A percentile compares a stretch with the other conserved stretches of the same genome.
phyloP scores from a whole-genome alignment of 2,888 invertebrate species.

The Dasysyrphus albostriatus region DNA sequence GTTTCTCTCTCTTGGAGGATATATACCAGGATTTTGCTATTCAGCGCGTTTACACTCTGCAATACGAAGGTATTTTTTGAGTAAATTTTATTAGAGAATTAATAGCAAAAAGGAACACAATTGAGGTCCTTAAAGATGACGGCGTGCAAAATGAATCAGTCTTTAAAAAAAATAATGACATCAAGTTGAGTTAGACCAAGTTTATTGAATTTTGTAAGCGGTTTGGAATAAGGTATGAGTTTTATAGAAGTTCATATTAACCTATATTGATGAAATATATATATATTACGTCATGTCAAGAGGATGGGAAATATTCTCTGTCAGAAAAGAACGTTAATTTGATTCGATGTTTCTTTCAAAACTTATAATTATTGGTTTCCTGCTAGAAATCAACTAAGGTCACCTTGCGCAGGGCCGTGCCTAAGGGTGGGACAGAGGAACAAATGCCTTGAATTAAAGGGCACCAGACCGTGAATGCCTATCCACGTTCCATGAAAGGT shows the following conservation, averaged over 20 bases:
- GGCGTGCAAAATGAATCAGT: constrained; percentile 19
- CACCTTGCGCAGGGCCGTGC: no score
- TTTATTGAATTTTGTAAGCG: constrained; percentile 30
- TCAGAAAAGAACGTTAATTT: no score
- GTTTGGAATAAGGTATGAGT: background rate
- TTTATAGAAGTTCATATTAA: background rate
- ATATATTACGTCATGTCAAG: no score
- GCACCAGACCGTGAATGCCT: no score
- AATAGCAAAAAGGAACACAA: constrained; percentile 14
- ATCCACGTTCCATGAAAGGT: no score
- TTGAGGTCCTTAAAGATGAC: constrained; percentile 38
- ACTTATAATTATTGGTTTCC: no score
- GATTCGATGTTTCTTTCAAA: no score
- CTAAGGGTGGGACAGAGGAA: no score
- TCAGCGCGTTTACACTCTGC: constrained; percentile 47
- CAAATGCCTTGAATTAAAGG: no score
- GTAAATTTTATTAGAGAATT: constrained; percentile 52
- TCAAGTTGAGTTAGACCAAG: constrained; percentile 14
- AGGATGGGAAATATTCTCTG: no score
- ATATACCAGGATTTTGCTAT: constrained; percentile 18
- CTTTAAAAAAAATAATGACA: constrained; percentile 12
- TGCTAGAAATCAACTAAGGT: no score
- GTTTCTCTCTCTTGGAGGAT: background rate
- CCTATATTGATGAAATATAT: no score
- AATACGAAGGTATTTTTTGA: constrained; percentile 37